Conservation (phyloP, 2,888 invertebrate species). For the Alsophila aescularia region DNA sequence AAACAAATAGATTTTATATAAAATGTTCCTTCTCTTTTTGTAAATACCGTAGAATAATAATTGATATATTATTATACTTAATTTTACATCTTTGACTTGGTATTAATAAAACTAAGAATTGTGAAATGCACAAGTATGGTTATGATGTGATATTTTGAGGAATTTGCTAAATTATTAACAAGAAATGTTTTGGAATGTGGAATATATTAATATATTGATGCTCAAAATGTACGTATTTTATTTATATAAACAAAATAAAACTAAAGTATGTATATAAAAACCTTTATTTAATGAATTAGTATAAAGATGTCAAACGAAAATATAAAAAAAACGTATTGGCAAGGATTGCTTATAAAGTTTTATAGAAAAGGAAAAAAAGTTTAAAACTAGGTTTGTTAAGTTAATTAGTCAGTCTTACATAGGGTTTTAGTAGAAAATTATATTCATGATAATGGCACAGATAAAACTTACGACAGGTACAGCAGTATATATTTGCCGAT, state of each 20-base stretch:
- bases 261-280: slow-evolving; percentile 14
- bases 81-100: too few relatives aligned
- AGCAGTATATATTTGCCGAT: too few relatives aligned
- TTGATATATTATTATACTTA: not conserved
- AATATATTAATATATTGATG: slow-evolving; percentile 35
- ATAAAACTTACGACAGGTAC: not conserved
- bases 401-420: slow-evolving; percentile 38
- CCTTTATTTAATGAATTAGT: slow-evolving; percentile 18
- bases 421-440: slow-evolving; percentile 1
- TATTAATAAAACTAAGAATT: not conserved
- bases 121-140: slow-evolving; percentile 25
- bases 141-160: slow-evolving; percentile 40
- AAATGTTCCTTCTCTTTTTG: slow-evolving; percentile 14
- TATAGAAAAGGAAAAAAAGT: slow-evolving; percentile 20
- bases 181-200: slow-evolving; percentile 23
- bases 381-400: slow-evolving; percentile 21
- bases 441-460: slow-evolving; percentile 27
- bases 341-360: not conserved
- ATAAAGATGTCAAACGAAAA: slow-evolving; percentile 7
- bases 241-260: slow-evolving; percentile 43
- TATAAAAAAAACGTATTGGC: slow-evolving; percentile 1
- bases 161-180: slow-evolving; percentile 34
- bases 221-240: slow-evolving; percentile 49
- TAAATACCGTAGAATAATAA: not conserved
- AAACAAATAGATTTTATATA: slow-evolving; percentile 14